Evolutionary conservation across 2,797 vertebrate species (phyloP), one percentile per base, ranked within the genome.

Genomic region (Rhyacichthys aspro): DNA sequence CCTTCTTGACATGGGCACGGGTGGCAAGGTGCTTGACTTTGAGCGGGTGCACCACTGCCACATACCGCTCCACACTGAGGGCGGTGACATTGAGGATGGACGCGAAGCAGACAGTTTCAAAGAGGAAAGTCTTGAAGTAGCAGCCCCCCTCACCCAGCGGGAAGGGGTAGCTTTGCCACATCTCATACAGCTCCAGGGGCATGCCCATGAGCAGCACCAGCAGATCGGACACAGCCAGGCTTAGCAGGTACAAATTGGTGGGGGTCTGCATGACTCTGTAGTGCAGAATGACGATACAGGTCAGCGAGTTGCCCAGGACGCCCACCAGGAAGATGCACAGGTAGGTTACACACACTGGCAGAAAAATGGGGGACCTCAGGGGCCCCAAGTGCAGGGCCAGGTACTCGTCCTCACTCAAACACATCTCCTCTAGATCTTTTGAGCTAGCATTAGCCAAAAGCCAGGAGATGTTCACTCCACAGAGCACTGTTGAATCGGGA

Each of bases 101-200:
- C 7, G 92, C 92, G 3, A 93, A 92, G 68, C 92, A 93, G 47
- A 93, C 92, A 0, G 83, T 92, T 72, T 93, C 91, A 10, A 93
- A 92, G 41, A 93, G 88, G 60, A 92, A 93, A 9, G 81, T 92
- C 61, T 90, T 91, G 59, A 94, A 93, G 73, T 89, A 90, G 78
- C 92, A 92, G n/a, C 91, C 91, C 0, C 73, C 85, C 18, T 67
- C 52, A 17, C 92, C 91, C 0, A 94, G 69, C 45, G 90, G 75
- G 68, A 91, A 94, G 0, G 92, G 92, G 65, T 93, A 93, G 71
- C 92, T 94, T 67, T 84, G 76, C 88, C 91, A 92, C 85, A 94
- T 61, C 42, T 93, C 91, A 0, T 91, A 92, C 43, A 91, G 63
- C 82, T 93, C 92, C 9, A 93, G 33, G 0, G 92, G 91, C 85